phyloP scores from a whole-genome alignment of 1,140 invertebrate species.

The Saccostrea cuccullata region DNA sequence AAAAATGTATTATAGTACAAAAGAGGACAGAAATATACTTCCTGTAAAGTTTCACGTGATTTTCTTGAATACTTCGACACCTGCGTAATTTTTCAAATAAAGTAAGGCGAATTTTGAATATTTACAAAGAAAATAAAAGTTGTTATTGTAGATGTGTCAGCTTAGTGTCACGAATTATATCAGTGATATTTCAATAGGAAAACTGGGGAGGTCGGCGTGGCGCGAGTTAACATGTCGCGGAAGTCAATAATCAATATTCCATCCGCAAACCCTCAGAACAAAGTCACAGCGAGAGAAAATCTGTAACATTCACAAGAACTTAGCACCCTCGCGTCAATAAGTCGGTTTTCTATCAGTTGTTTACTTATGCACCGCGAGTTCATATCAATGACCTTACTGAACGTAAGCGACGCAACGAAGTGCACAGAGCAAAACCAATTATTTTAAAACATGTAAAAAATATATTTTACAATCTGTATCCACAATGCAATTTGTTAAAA shows the following conservation, averaged over 20 bases:
- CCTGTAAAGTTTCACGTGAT: neutral
- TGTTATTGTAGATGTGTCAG: slow-evolving; percentile 5
- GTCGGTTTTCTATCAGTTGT: neutral
- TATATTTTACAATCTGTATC: no score
- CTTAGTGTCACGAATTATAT: neutral
- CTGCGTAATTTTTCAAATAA: neutral
- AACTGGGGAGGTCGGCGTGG: neutral
- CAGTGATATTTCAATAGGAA: neutral
- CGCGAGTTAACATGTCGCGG: neutral
- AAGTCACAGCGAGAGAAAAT: no score
- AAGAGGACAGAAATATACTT: no score
- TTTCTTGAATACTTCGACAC: neutral
- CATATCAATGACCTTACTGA: neutral
- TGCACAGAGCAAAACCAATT: neutral
- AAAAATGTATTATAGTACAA: no score
- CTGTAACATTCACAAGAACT: neutral
- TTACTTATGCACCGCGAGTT: neutral
- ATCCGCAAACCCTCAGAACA: neutral
- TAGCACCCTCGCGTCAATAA: neutral
- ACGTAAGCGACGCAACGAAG: neutral
- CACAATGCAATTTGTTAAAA: no score
- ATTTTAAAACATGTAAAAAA: neutral
- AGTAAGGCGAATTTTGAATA: neutral
- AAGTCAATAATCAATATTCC: neutral
- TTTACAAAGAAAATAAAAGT: neutral